Evolutionary conservation across 1,140 invertebrate genomes (phyloP).

Genomic region (Macrobrachium nipponense): DNA sequence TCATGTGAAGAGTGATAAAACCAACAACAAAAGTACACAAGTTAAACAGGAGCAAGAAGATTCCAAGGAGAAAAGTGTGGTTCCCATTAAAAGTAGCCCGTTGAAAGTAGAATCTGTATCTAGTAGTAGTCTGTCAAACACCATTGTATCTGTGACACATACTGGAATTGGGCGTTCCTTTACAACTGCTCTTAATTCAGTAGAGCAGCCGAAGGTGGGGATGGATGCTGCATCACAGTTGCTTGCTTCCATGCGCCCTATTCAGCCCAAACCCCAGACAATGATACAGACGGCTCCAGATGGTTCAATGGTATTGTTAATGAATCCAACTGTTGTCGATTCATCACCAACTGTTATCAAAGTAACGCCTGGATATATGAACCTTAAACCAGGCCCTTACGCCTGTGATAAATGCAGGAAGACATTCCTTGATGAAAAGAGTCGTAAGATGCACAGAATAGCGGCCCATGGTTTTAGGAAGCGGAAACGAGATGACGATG

Average conservation of each 20-base stretch:
- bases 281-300: conserved; percentile 43
- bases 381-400: conserved; percentile 31
- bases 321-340: conserved; percentile 39
- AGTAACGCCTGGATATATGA: conserved; percentile 37
- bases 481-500: conserved; percentile 21
- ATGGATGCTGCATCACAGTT: conserved; percentile 21
- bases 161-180: not conserved
- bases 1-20: not conserved
- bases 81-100: not conserved
- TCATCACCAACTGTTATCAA: conserved; percentile 23
- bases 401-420: conserved; percentile 37
- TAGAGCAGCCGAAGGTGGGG: not conserved
- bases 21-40: not conserved
- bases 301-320: conserved; percentile 45
- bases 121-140: not conserved
- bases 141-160: not conserved
- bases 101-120: conserved; percentile 18
- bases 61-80: not conserved
- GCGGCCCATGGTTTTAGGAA: conserved; percentile 31
- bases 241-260: conserved; percentile 37
- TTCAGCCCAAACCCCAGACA: conserved; percentile 47
- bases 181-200: not conserved
- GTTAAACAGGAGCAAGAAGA: conserved; percentile 11
- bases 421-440: conserved; percentile 41
- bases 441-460: conserved; percentile 43